A percentile compares a stretch with the other conserved stretches of the same genome.
Conservation (phyloP, 1,140 invertebrate species). For the Drosophila biarmipes region DNA sequence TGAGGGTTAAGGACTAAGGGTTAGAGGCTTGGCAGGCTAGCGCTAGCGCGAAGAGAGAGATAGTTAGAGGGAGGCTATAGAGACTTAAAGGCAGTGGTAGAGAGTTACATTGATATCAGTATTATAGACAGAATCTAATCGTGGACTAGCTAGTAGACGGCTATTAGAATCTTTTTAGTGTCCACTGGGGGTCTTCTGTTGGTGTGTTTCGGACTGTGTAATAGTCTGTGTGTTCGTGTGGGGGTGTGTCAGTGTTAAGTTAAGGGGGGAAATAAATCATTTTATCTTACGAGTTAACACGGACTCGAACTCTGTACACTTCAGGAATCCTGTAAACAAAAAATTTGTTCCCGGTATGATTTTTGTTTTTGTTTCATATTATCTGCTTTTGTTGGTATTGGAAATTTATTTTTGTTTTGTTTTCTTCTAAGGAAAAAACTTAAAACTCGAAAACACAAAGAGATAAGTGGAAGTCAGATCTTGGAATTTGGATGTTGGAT, state of each 20-base stretch:
- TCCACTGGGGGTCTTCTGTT: slow-evolving; percentile 20
- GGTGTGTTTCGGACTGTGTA: slow-evolving; percentile 22
- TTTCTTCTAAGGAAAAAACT: slow-evolving; percentile 36
- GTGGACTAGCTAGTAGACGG: slow-evolving; percentile 43
- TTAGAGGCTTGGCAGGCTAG: slow-evolving; percentile 4
- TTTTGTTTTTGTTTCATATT: slow-evolving; percentile 72
- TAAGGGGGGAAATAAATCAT: slow-evolving; percentile 73
- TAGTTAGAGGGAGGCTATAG: slow-evolving; percentile 8
- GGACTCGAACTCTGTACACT: slow-evolving; percentile 91
- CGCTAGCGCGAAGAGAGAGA: slow-evolving; percentile 13
- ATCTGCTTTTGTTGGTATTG: slow-evolving; percentile 57
- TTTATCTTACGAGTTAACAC: slow-evolving; percentile 90
- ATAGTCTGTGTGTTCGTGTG: slow-evolving; percentile 18
- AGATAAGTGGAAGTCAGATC: slow-evolving; percentile 17
- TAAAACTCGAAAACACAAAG: slow-evolving; percentile 38
- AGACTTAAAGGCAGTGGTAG: not conserved
- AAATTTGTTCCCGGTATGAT: slow-evolving; percentile 86
- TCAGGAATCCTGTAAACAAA: slow-evolving; percentile 91
- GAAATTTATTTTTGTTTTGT: slow-evolving; percentile 23
- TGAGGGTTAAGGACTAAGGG: not conserved
- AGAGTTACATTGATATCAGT: slow-evolving; percentile 43
- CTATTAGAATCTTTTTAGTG: slow-evolving; percentile 48
- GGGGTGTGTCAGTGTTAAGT: slow-evolving; percentile 49
- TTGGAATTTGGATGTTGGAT: slow-evolving; percentile 20
- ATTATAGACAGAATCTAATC: slow-evolving; percentile 45